Evolutionary conservation across 2,797 vertebrate genomes (phyloP).

Genomic region (Rhinogobio ventralis): DNA sequence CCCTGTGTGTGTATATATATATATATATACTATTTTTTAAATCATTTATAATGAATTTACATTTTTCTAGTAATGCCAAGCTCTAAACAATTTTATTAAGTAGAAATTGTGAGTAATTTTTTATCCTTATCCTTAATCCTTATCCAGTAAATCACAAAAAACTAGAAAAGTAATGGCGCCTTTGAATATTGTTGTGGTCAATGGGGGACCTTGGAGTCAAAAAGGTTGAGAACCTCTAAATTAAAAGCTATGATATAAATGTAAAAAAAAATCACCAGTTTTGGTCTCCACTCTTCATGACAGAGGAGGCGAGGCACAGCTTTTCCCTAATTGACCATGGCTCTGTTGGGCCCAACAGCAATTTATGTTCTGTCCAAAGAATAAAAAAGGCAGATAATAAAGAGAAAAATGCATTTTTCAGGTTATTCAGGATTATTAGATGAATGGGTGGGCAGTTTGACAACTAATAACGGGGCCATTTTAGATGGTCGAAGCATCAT

Average conservation of each 20-base stretch:
- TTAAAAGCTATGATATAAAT: not conserved
- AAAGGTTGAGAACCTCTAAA: not conserved
- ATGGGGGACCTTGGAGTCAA: not conserved
- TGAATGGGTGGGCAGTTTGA: slow-evolving; percentile 20
- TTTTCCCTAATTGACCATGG: slow-evolving; percentile 97
- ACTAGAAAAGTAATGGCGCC: not conserved
- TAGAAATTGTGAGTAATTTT: not conserved
- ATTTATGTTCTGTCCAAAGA: slow-evolving; percentile 87
- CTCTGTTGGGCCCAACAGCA: slow-evolving; percentile 91
- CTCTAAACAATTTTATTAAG: no score
- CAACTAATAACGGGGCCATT: slow-evolving; percentile 38
- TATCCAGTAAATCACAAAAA: not conserved
- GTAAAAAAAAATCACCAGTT: slow-evolving; percentile 84
- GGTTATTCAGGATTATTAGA: no score
- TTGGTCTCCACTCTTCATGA: slow-evolving; percentile 98
- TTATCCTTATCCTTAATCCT: not conserved
- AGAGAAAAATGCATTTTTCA: slow-evolving; percentile 12
- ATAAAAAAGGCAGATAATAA: slow-evolving; percentile 7
- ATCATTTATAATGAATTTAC: not conserved
- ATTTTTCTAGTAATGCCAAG: not conserved
- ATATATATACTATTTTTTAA: not conserved
- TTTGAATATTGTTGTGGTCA: not conserved
- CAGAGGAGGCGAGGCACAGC: slow-evolving; percentile 94
- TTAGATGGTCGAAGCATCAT: not conserved
- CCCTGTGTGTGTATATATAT: no score